Evolutionary conservation across 2,113 vertebrate species (phyloP).

Genomic region (Perognathus longimembris): DNA sequence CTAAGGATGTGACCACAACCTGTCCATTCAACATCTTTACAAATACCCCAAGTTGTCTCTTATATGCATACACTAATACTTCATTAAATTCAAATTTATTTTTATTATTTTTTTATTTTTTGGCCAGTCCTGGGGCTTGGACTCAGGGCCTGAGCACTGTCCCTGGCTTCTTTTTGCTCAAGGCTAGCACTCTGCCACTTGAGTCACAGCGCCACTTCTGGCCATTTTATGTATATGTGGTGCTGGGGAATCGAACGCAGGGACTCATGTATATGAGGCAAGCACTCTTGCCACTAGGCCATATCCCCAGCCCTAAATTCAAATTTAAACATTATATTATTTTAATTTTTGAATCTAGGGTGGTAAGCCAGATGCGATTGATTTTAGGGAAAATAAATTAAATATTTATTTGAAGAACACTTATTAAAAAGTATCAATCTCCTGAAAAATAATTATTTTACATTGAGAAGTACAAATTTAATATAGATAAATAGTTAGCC

Average conservation of each 20-base stretch:
- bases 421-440: background rate
- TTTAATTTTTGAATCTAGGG: background rate
- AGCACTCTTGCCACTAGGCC: too few relatives aligned
- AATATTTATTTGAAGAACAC: background rate
- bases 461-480: background rate
- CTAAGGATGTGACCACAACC: background rate
- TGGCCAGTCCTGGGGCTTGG: too few relatives aligned
- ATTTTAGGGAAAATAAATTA: background rate
- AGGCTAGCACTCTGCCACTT: too few relatives aligned
- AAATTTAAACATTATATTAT: background rate
- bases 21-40: background rate
- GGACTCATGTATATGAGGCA: too few relatives aligned
- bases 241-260: too few relatives aligned
- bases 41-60: background rate
- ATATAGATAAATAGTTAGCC: background rate
- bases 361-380: background rate
- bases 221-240: too few relatives aligned
- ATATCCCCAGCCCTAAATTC: background rate
- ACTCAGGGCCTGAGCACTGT: too few relatives aligned
- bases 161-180: too few relatives aligned
- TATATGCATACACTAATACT: background rate
- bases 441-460: background rate
- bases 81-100: background rate
- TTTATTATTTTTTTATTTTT: too few relatives aligned
- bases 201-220: too few relatives aligned